phyloP scores from a whole-genome alignment of 2,113 vertebrate species.

The Phyllostomus hastatus region DNA sequence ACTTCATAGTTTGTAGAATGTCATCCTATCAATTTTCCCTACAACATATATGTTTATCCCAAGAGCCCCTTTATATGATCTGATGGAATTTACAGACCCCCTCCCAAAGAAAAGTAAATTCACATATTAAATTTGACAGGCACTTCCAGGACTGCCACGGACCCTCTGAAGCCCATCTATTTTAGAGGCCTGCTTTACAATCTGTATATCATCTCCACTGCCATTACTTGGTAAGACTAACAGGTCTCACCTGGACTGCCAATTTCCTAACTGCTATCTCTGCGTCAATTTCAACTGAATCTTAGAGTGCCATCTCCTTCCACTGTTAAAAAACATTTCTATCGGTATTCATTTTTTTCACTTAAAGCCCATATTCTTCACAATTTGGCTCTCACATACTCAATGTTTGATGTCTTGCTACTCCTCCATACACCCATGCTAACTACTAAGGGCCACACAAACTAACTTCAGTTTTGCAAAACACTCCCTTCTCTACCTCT shows the following conservation, averaged over 20 bases:
- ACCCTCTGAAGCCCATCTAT: background rate
- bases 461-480: background rate
- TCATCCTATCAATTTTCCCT: background rate
- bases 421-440: background rate
- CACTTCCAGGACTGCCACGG: background rate
- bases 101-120: conserved; percentile 7
- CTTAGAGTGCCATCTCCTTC: background rate
- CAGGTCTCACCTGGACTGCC: background rate
- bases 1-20: background rate
- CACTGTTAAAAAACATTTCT: background rate
- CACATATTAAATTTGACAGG: background rate
- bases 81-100: background rate
- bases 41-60: background rate
- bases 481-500: background rate
- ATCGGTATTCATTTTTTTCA: background rate
- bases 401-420: background rate
- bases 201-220: background rate
- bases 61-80: background rate
- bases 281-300: conserved; percentile 1
- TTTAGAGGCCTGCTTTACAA: conserved; percentile 16
- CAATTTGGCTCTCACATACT: background rate
- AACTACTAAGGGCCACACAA: background rate
- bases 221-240: background rate
- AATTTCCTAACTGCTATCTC: background rate
- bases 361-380: background rate